A percentile compares a stretch with the other conserved stretches of the same genome.
These are phyloP conservation scores for Chouioia cunea DNA, from an alignment of 2,888 invertebrate species.

Conservation along the genomic window DNA sequence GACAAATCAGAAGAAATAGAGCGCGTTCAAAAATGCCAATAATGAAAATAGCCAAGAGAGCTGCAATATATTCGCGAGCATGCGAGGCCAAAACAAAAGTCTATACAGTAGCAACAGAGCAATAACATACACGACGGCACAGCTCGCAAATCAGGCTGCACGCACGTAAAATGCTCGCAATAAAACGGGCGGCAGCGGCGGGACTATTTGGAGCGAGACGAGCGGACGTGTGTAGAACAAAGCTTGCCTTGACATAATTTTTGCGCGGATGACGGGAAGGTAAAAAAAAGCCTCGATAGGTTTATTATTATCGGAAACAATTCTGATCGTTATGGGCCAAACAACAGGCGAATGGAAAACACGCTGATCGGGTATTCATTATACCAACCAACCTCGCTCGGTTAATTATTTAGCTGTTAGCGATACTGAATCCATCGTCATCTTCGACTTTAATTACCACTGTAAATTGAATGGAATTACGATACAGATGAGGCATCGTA, in stretches of 20 bases:
- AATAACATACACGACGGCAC: background rate
- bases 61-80: background rate
- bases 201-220: conserved; percentile 49
- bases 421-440: too few relatives aligned
- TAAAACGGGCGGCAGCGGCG: background rate
- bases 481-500: too few relatives aligned
- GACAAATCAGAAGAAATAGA: too few relatives aligned
- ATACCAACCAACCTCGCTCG: background rate
- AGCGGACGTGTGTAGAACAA: conserved; percentile 41
- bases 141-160: conserved; percentile 13
- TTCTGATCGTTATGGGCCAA: too few relatives aligned
- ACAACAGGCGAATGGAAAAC: too few relatives aligned
- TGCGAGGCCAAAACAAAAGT: conserved; percentile 20
- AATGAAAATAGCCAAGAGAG: too few relatives aligned
- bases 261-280: conserved; percentile 10
- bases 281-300: conserved; percentile 17
- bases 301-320: background rate
- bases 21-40: too few relatives aligned
- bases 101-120: too few relatives aligned
- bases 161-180: conserved; percentile 31
- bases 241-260: conserved; percentile 46
- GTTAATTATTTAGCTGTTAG: background rate
- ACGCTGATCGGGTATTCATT: too few relatives aligned
- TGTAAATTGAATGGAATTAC: too few relatives aligned
- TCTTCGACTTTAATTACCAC: too few relatives aligned